Conservation (phyloP, 2,113 vertebrate species). For the Amphilophus citrinellus region DNA sequence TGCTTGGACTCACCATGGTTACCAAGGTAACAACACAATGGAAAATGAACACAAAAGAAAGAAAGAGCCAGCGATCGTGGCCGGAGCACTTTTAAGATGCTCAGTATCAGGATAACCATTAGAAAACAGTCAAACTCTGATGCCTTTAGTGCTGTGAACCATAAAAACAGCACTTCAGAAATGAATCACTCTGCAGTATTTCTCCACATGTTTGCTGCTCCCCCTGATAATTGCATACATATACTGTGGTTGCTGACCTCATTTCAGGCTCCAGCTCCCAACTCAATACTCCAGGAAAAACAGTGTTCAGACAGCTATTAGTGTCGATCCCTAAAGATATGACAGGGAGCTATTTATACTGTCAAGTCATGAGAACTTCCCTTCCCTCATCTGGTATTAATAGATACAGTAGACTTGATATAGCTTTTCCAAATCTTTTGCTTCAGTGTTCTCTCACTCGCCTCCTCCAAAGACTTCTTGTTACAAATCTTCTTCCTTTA, state of each 20-base stretch:
- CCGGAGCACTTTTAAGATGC: neutral
- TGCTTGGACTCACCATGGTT: constrained; percentile 98
- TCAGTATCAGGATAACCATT: neutral
- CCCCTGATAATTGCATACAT: neutral
- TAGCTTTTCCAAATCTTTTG: constrained; percentile 31
- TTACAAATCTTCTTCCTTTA: neutral
- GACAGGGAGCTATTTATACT: constrained; percentile 54
- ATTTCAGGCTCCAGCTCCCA: constrained; percentile 1
- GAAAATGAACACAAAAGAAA: neutral
- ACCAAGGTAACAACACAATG: constrained; percentile 87
- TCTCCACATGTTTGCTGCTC: neutral
- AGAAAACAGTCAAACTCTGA: neutral
- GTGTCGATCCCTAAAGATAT: constrained; percentile 30
- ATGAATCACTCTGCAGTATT: neutral
- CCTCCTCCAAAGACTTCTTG: neutral
- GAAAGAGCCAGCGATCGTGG: neutral
- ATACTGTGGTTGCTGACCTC: neutral
- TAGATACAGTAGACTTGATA: constrained; percentile 44
- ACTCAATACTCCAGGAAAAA: constrained; percentile 13
- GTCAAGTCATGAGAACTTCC: constrained; percentile 72
- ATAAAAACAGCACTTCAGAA: neutral
- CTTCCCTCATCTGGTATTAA: constrained; percentile 36
- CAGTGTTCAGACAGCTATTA: constrained; percentile 42
- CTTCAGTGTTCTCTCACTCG: neutral
- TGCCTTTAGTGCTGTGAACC: neutral